Conservation (phyloP, 1,140 invertebrate genomes). For the Micrasema longulum region DNA sequence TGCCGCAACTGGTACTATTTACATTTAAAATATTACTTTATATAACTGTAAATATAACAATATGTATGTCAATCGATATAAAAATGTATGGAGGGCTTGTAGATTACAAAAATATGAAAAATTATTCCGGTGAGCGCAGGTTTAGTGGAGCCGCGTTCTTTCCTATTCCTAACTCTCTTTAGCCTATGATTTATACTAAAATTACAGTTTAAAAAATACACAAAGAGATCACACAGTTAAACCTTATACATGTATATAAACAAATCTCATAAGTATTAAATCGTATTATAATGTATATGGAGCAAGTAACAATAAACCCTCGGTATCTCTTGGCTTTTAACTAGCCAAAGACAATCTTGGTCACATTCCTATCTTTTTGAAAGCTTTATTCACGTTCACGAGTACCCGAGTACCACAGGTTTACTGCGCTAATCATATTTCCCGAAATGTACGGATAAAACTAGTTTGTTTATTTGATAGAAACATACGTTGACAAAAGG, state of each 20-base stretch:
- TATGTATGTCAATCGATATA: conserved; percentile 54
- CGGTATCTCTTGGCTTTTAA: conserved; percentile 10
- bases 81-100: conserved; percentile 55
- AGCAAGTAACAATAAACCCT: conserved; percentile 50
- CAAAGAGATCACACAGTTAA: conserved; percentile 56
- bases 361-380: neutral
- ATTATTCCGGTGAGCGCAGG: conserved; percentile 50
- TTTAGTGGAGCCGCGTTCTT: conserved; percentile 37
- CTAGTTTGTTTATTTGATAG: conserved; percentile 43
- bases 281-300: conserved; percentile 48
- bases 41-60: conserved; percentile 56
- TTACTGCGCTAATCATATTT: conserved; percentile 35
- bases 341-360: neutral
- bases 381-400: neutral
- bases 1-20: conserved; percentile 47
- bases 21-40: conserved; percentile 55
- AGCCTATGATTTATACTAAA: conserved; percentile 50
- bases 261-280: conserved; percentile 54
- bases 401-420: conserved; percentile 26
- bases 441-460: conserved; percentile 36
- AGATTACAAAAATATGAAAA: conserved; percentile 55
- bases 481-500: conserved; percentile 42
- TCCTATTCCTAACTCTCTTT: conserved; percentile 54
- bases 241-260: conserved; percentile 55
- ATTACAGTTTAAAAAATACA: conserved; percentile 55